Evolutionary conservation across 2,113 vertebrate genomes (phyloP), one percentile per base, ranked within the genome.

Genomic region (Eudyptes chrysolophus): DNA sequence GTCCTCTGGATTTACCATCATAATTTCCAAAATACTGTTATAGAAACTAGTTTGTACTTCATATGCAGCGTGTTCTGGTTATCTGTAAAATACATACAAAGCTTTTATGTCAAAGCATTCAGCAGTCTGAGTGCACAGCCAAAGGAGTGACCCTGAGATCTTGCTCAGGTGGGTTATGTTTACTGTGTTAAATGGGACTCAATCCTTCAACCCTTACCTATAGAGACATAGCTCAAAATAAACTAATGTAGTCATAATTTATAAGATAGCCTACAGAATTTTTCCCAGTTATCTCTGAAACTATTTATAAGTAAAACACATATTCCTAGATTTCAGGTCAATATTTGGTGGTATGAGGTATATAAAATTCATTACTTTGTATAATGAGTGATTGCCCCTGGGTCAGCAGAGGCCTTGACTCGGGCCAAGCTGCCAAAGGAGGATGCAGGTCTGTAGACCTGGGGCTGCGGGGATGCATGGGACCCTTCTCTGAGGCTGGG

Each of bases 1-100:
- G 36, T 94, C 52, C 69, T 95, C 84, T 89, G 58, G 77, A 71
- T 92, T 94, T 91, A 65, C 84, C 36, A 80, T 92, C 30, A 57
- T 72, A 54, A 78, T 79, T 90, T 87, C 72, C 57, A 87, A 84
- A 95, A 76, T 57, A 75, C 44, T 32, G 18, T 46, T 84, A 17
- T 4, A 44, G 61, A 62, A 86, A 81, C 32, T 36, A 64, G n/a
- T 60, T 74, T 48, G 72, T 60, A 24, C 44, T 82, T 85, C 38
- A 12, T 52, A 22, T 61, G 84, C 13, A 34, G 6, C 12, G 2
- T 44, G 25, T 13, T 77, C 36, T 92, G 19, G 6, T 85, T 92
- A 24, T 42, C 65, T 81, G 40, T 38, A 74, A 75, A 89, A 71
- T 15, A 42, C 30, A 13, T 21, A 27, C 34, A 78, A 68, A 90